Conservation (phyloP, 2,797 vertebrate species). For the Falco novaeseelandiae region DNA sequence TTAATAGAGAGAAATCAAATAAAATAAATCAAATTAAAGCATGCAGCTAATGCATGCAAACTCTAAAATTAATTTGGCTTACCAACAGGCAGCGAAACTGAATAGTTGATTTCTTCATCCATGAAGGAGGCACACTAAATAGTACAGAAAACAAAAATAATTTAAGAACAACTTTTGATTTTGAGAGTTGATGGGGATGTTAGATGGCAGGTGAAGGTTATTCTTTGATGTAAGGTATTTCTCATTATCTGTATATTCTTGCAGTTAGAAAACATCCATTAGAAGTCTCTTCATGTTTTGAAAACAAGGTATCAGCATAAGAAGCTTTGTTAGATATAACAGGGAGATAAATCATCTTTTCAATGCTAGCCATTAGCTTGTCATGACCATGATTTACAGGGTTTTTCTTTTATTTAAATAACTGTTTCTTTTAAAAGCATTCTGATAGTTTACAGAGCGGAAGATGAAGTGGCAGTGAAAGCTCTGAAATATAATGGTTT, state of each 20-base stretch:
- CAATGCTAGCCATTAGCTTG: constrained; percentile 16
- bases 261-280: constrained; percentile 17
- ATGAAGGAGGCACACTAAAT: not conserved
- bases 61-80: not conserved
- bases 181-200: not conserved
- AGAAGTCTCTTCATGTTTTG: not conserved
- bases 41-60: not conserved
- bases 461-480: constrained; percentile 15
- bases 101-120: not conserved
- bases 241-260: not conserved
- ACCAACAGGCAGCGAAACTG: not conserved
- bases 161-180: not conserved
- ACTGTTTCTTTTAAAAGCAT: constrained; percentile 40
- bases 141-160: not conserved
- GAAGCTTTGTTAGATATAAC: constrained; percentile 19
- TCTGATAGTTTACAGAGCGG: not conserved
- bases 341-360: constrained; percentile 34
- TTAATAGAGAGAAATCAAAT: constrained; percentile 21
- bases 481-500: not conserved
- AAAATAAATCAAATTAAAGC: constrained; percentile 38
- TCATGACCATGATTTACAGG: constrained; percentile 10
- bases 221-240: not conserved
- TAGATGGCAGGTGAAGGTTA: not conserved
- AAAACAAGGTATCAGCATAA: constrained; percentile 14
- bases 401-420: constrained; percentile 43